Evolutionary conservation across 1,140 invertebrate species (phyloP), one percentile per base, ranked within the genome.

Genomic region (Drosophila ananassae): DNA sequence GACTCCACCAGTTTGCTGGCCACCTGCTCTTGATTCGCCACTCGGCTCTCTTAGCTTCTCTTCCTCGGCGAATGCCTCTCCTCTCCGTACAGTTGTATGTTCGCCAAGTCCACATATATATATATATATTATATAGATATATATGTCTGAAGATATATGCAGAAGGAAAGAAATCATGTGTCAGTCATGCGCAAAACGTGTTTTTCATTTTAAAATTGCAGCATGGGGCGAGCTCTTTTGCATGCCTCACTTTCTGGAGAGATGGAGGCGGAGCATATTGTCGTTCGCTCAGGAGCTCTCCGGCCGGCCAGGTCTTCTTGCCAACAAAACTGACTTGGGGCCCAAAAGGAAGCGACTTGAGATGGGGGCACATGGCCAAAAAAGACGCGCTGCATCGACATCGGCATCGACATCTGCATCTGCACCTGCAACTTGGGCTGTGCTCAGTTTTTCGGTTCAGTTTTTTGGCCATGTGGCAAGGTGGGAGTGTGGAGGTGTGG

Each of bases 161-260:
- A 55, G 41, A 34, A 74, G 67, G 81, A 87, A 89, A 83, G 83
- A 83, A 89, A 89, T 89, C 84, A 89, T 79, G 79, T 89, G 84
- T 89, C 81, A 78, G 87, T 89, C 87, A 90, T 90, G 87, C 87
- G 87, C 87, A 90, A 89, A 90, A 90, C 87, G 69, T 75, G 89
- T 90, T 90, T 83, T 89, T 80, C 80, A 89, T 90, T 89, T 89
- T 89, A 89, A 89, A 89, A 83, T 83, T 79, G 77, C 76, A 83
- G 72, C 77, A 89, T 66, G 56, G 60, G 59, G 50, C 63, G 56
- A 82, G 79, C 79, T 89, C 76, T 81, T 87, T 87, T 87, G 79
- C 82, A 87, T 89, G 74, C 61, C 72, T 83, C 82, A 71, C 89
- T 87, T 77, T 66, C 71, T 72, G 66, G 58, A 53, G 72, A 90